These are phyloP conservation scores for Melanotaenia boesemani DNA, from an alignment of 2,797 vertebrate species.

Conservation along the genomic window DNA sequence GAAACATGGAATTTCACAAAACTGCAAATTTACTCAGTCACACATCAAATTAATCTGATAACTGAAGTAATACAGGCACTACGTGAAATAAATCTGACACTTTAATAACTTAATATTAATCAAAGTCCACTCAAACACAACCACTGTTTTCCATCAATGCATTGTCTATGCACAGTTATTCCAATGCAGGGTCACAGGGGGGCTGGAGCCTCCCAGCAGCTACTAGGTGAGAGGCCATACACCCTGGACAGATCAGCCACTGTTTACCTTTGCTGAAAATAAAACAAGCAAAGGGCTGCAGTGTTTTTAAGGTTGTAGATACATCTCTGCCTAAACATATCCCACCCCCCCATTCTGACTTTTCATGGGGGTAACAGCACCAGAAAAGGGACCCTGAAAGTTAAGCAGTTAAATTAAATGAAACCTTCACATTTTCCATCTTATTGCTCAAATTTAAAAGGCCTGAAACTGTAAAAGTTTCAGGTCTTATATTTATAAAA, in stretches of 20 bases:
- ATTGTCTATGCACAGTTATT: no score
- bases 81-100: no score
- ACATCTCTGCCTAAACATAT: not conserved
- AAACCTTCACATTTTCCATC: not conserved
- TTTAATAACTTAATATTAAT: no score
- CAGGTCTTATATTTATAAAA: not conserved
- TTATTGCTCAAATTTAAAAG: not conserved
- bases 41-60: not conserved
- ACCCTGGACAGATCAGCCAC: no score
- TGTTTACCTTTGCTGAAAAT: not conserved
- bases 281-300: not conserved
- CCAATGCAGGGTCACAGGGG: no score
- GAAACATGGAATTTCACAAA: not conserved
- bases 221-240: no score
- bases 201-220: no score
- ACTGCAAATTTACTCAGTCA: not conserved
- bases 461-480: not conserved
- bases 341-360: not conserved
- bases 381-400: not conserved
- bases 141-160: no score
- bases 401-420: not conserved
- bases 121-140: no score
- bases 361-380: not conserved
- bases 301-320: not conserved
- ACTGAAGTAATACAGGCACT: no score